These are phyloP conservation scores for Triops cancriformis DNA, from an alignment of 1,140 invertebrate species.

Conservation along the genomic window DNA sequence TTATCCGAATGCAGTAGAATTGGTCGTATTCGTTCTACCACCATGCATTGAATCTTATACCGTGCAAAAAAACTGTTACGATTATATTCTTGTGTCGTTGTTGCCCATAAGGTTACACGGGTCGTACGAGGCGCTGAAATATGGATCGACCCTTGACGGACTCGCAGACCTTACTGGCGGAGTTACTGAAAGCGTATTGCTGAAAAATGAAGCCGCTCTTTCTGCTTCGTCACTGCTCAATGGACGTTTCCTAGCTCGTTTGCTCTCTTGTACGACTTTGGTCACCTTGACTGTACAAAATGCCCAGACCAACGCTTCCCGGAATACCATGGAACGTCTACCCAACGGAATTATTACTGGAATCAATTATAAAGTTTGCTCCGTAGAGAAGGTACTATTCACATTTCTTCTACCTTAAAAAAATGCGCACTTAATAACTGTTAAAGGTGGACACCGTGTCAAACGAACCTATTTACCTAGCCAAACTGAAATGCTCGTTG, in stretches of 20 bases:
- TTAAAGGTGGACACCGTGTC: conserved; percentile 58
- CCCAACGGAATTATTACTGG: conserved; percentile 70
- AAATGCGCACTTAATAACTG: not conserved
- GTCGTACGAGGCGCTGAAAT: conserved; percentile 94
- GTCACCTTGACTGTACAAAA: conserved; percentile 63
- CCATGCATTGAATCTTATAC: no score
- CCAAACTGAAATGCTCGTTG: conserved; percentile 61
- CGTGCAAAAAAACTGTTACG: not conserved
- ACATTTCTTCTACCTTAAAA: no score
- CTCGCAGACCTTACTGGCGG: conserved; percentile 81
- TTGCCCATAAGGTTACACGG: conserved; percentile 70
- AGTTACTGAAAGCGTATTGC: conserved; percentile 69
- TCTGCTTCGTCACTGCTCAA: conserved; percentile 54
- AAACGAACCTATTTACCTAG: conserved; percentile 61
- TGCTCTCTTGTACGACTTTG: conserved; percentile 74
- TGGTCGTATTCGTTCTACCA: no score
- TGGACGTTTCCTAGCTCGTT: conserved; percentile 55
- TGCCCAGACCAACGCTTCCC: conserved; percentile 36
- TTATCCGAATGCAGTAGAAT: no score
- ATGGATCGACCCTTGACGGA: conserved; percentile 76
- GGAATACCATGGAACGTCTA: conserved; percentile 59
- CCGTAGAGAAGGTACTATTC: conserved; percentile 60
- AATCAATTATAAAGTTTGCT: conserved; percentile 69
- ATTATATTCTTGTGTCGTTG: not conserved
- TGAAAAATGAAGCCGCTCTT: conserved; percentile 35